Conservation (phyloP, 1,140 invertebrate species). For the Brachionus plicatilis region DNA sequence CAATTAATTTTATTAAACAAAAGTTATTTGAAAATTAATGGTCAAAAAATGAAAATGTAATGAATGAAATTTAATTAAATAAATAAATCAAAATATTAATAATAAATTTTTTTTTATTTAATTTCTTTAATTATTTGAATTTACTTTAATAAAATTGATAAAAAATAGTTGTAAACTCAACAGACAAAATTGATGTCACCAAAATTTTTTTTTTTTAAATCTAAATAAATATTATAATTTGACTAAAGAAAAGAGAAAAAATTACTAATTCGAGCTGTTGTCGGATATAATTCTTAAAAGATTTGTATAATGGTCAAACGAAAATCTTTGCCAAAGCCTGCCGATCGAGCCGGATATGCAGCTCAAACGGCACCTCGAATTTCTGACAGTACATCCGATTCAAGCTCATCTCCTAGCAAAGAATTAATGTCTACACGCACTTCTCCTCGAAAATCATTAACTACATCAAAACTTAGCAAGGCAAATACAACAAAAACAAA, state of each 20-base stretch:
- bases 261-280: not conserved
- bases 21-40: no score
- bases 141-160: no score
- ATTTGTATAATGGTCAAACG: constrained; percentile 22
- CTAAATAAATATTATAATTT: no score
- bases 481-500: not conserved
- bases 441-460: not conserved
- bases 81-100: no score
- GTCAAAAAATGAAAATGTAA: no score
- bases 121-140: no score
- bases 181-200: no score
- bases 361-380: constrained; percentile 9
- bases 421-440: not conserved
- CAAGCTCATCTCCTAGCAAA: not conserved
- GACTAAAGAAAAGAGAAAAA: not conserved
- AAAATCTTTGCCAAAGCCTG: constrained; percentile 29
- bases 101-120: no score
- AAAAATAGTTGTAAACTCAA: no score
- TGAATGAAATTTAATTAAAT: no score
- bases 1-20: no score
- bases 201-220: no score
- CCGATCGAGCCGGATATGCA: not conserved
- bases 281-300: not conserved
- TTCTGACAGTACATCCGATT: not conserved
- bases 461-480: not conserved